Conservation (phyloP, 2,797 vertebrate species). For the Rhynchonycteris naso region DNA sequence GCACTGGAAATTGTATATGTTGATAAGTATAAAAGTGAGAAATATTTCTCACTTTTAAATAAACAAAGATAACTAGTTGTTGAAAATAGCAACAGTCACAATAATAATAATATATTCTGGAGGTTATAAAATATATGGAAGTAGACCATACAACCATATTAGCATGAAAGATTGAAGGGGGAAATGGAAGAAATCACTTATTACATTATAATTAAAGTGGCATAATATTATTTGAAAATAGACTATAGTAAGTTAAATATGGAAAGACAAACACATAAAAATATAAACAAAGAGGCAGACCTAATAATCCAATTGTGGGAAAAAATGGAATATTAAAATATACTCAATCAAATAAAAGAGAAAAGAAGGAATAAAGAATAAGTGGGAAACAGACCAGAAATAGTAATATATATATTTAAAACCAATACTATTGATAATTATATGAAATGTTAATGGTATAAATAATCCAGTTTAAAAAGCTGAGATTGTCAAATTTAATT, state of each 20-base stretch:
- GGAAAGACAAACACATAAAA: not conserved
- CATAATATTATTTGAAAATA: not conserved
- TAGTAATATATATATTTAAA: not conserved
- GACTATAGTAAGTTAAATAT: not conserved
- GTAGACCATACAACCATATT: not conserved
- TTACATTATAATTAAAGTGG: not conserved
- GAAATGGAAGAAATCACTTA: not conserved
- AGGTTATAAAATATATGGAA: not conserved
- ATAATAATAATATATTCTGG: not conserved
- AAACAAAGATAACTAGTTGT: not conserved
- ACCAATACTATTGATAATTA: not conserved
- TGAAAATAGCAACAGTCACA: not conserved
- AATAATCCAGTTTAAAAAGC: not conserved
- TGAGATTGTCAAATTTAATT: not conserved
- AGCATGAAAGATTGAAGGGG: not conserved
- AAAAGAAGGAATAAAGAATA: not conserved
- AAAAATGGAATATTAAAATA: slow-evolving; percentile 13
- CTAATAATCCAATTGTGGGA: not conserved
- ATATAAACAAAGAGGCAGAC: not conserved
- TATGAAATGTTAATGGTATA: not conserved
- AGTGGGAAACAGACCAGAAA: not conserved
- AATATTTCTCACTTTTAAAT: not conserved
- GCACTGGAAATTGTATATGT: not conserved
- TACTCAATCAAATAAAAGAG: not conserved
- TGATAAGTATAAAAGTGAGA: not conserved